Conservation (phyloP, 2,888 invertebrate genomes). For the Nudaria mundana region DNA sequence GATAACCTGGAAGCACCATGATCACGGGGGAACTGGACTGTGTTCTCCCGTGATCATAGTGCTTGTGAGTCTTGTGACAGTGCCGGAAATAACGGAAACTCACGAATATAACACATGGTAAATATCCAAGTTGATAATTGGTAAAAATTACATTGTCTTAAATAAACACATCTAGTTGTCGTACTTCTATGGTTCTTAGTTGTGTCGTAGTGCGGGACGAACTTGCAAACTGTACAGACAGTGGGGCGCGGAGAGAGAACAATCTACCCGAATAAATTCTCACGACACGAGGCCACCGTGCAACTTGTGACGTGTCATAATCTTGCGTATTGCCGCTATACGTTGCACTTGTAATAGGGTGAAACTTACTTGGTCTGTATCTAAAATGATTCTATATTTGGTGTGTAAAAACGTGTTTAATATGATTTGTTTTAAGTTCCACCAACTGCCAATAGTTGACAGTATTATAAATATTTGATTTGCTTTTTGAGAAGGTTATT, state of each 20-base stretch:
- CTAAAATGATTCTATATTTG: neutral
- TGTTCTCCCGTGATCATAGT: too few relatives aligned
- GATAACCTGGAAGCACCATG: too few relatives aligned
- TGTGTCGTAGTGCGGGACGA: slow-evolving; percentile 38
- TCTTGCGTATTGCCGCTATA: slow-evolving; percentile 37
- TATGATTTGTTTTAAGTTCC: too few relatives aligned
- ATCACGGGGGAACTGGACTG: too few relatives aligned
- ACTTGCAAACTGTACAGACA: slow-evolving; percentile 58
- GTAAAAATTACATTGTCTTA: neutral
- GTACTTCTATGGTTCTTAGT: slow-evolving; percentile 42
- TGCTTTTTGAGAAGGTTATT: too few relatives aligned
- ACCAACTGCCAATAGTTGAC: too few relatives aligned
- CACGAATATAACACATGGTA: too few relatives aligned
- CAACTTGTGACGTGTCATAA: slow-evolving; percentile 62
- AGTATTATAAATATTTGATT: too few relatives aligned
- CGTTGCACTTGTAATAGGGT: slow-evolving; percentile 10
- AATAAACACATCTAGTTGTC: slow-evolving; percentile 34
- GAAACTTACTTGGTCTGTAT: neutral
- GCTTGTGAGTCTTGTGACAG: too few relatives aligned
- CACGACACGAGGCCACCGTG: slow-evolving; percentile 53
- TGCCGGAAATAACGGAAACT: too few relatives aligned
- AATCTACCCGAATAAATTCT: slow-evolving; percentile 57
- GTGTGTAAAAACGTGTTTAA: too few relatives aligned
- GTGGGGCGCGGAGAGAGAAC: slow-evolving; percentile 36
- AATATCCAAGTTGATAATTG: too few relatives aligned